Evolutionary conservation across 1,140 invertebrate genomes (phyloP).

Genomic region (Zophobas morio): DNA sequence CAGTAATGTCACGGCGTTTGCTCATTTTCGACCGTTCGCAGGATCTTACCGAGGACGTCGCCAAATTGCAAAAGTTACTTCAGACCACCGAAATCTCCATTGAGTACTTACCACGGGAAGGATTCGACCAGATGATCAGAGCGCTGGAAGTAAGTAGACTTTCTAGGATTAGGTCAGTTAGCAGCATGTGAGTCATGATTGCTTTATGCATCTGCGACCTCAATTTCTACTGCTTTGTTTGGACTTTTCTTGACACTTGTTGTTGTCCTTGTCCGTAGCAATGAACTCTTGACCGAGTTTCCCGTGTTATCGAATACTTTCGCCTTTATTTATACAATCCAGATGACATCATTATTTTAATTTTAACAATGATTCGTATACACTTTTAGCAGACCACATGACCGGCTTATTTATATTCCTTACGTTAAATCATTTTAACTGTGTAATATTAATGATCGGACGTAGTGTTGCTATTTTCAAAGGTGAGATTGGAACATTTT

Average conservation of each 20-base stretch:
- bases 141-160: constrained; percentile 76
- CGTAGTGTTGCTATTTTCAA: constrained; percentile 13
- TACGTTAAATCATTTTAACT: constrained; percentile 26
- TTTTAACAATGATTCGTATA: constrained; percentile 21
- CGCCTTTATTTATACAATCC: not conserved
- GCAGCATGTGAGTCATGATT: not conserved
- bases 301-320: too few relatives aligned
- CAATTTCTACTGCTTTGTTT: constrained; percentile 8
- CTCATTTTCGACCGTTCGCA: constrained; percentile 66
- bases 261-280: constrained; percentile 13
- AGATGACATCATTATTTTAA: constrained; percentile 35
- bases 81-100: constrained; percentile 77
- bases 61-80: constrained; percentile 76
- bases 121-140: constrained; percentile 77
- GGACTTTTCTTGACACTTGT: not conserved
- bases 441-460: not conserved
- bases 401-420: constrained; percentile 24
- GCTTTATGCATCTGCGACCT: constrained; percentile 13
- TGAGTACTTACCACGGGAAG: constrained; percentile 77
- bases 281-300: constrained; percentile 35
- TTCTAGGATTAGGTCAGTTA: not conserved
- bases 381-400: constrained; percentile 8
- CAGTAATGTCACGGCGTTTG: constrained; percentile 4
- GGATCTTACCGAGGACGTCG: constrained; percentile 78
- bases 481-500: not conserved